Evolutionary conservation across 2,797 vertebrate genomes (phyloP), one percentile per base, ranked within the genome.

Genomic region (Lophura swinhoii): DNA sequence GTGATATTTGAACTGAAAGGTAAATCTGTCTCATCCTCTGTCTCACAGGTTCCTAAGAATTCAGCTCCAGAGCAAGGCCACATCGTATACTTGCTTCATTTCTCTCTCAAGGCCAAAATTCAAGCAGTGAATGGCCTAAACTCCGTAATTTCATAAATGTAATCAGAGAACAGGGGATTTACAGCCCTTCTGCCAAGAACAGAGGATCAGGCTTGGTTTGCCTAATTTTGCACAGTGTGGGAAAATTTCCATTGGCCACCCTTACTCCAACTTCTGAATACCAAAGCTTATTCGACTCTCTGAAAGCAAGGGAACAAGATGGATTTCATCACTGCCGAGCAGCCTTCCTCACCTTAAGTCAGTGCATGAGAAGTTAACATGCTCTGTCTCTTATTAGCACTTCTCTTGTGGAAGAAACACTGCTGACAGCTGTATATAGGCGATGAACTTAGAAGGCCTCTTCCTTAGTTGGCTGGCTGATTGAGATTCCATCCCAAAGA

Each of bases 91-190:
- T 64, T 41, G 37, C 49, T 59, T 10, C 18, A 64, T 9, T 18
- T 55, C 3, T 44, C 68, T 62, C 35, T 39, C 21, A 59, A 59
- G 71, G 16, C 0, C 1, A 67, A 55, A 68, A 20, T 64, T 75
- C 24, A 60, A 31, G 5, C 9, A 13, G 55, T 48, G 16, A 89
- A 73, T 3, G 7, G 13, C 43, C 44, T 22, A 21, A 84, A 12
- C 10, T 48, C 28, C 18, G 39, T 41, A 21, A 15, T 6, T 35
- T 22, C 2, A 0, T 12, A 76, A 51, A 31, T 0, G 0, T 2
- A 83, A 15, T 12, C 49, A 56, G 37, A 1, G 7, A 77, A 24
- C 1, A 58, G 37, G 11, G 28, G 10, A 48, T 24, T 78, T 62
- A 14, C 22, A 64, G 74, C 10, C 43, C 7, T 90, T 68, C 33